These are phyloP conservation scores for Leucoraja ocellata DNA, from an alignment of 2,797 vertebrate species.

Conservation along the genomic window DNA sequence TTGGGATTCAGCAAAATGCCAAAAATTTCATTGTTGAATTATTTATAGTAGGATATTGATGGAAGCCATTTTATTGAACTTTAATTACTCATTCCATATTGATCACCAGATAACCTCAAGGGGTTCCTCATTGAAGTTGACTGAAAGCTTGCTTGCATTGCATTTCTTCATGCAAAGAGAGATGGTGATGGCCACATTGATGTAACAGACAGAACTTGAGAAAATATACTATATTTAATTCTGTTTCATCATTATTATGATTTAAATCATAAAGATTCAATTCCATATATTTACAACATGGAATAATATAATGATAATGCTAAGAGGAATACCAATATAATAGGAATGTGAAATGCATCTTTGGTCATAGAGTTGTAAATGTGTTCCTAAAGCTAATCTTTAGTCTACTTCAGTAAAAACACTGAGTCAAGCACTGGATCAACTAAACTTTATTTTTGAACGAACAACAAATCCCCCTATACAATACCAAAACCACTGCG, in stretches of 20 bases:
- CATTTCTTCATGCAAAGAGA: not conserved
- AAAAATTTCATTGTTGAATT: conserved; percentile 59
- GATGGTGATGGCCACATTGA: not conserved
- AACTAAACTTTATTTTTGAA: too few relatives aligned
- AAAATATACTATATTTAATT: not conserved
- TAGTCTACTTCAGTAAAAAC: too few relatives aligned
- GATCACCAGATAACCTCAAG: conserved; percentile 62
- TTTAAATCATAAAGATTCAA: not conserved
- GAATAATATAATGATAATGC: not conserved
- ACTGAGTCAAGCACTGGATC: too few relatives aligned
- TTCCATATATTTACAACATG: not conserved
- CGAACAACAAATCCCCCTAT: too few relatives aligned
- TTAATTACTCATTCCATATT: conserved; percentile 70
- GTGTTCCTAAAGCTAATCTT: too few relatives aligned
- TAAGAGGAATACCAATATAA: not conserved
- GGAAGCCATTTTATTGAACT: conserved; percentile 62
- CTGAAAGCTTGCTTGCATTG: not conserved
- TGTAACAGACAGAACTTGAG: not conserved
- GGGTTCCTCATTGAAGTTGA: conserved; percentile 47
- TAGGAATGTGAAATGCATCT: not conserved
- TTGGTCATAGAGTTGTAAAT: not conserved
- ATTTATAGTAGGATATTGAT: conserved; percentile 62
- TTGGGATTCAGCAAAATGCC: too few relatives aligned
- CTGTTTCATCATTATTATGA: not conserved
- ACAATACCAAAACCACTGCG: too few relatives aligned